A percentile compares a stretch with the other conserved stretches of the same genome.
These are phyloP conservation scores for Armadillidium nasatum DNA, from an alignment of 1,140 invertebrate genomes.

Conservation along the genomic window DNA sequence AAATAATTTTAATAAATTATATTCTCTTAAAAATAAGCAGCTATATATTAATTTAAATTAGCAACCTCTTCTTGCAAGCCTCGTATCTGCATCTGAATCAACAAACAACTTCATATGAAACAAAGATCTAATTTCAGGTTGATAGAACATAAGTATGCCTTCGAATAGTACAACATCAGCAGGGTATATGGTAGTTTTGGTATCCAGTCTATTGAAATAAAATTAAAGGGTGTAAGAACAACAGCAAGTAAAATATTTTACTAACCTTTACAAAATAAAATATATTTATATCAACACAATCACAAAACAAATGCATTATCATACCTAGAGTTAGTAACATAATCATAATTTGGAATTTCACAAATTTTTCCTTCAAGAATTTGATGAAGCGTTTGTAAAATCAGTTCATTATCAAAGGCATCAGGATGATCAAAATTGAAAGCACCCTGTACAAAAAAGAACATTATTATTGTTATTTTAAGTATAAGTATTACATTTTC, in stretches of 20 bases:
- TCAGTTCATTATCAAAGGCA: slow-evolving; percentile 45
- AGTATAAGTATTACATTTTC: no score
- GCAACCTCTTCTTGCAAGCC: slow-evolving; percentile 70
- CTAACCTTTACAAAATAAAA: no score
- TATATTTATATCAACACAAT: no score
- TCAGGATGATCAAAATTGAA: slow-evolving; percentile 97
- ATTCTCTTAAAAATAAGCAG: no score
- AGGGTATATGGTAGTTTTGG: slow-evolving; percentile 75
- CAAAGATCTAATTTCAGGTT: slow-evolving; percentile 84
- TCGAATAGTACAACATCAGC: slow-evolving; percentile 97
- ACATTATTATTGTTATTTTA: no score
- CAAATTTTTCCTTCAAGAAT: slow-evolving; percentile 43
- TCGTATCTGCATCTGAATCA: slow-evolving; percentile 95
- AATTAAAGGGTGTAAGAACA: not conserved
- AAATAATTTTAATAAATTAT: no score
- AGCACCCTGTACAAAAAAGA: no score
- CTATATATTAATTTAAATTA: slow-evolving; percentile 4
- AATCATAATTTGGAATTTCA: slow-evolving; percentile 45
- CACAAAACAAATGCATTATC: no score
- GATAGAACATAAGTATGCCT: slow-evolving; percentile 97
- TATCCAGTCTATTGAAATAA: not conserved
- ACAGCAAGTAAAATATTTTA: no score
- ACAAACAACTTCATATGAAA: slow-evolving; percentile 99
- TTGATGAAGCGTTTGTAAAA: slow-evolving; percentile 41
- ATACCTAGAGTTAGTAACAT: slow-evolving; percentile 43